phyloP scores from a whole-genome alignment of 1,140 invertebrate genomes.

The Meteorus sp. region DNA sequence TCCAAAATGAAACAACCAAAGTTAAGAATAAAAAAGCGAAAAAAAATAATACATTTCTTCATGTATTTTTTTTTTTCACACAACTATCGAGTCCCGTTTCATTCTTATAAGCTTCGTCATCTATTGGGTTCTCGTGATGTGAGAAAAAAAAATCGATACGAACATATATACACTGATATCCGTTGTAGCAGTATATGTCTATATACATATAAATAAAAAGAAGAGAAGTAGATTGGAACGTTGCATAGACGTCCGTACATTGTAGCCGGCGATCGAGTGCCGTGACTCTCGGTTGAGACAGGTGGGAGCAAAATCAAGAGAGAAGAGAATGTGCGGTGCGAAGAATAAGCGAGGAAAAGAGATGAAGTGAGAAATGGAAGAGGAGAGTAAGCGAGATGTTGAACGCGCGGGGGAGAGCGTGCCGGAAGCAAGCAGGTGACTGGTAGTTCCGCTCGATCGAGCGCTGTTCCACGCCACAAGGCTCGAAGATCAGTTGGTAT shows the following conservation, averaged over 20 bases:
- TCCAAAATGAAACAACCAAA: too few relatives aligned
- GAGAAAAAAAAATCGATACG: too few relatives aligned
- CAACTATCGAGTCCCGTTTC: too few relatives aligned
- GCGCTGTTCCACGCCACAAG: constrained; percentile 56
- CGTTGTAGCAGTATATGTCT: background rate
- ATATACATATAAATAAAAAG: constrained; percentile 1
- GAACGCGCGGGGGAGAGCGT: constrained; percentile 35
- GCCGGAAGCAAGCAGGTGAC: constrained; percentile 60
- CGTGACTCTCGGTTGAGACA: background rate
- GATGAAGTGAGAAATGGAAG: too few relatives aligned
- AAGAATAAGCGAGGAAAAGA: too few relatives aligned
- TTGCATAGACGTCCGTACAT: background rate
- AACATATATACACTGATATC: too few relatives aligned
- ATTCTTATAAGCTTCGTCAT: too few relatives aligned
- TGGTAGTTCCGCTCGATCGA: constrained; percentile 59
- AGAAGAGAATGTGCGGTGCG: constrained; percentile 12
- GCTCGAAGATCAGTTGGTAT: constrained; percentile 53
- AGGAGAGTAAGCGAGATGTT: too few relatives aligned
- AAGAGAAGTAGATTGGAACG: constrained; percentile 18
- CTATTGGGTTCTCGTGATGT: too few relatives aligned
- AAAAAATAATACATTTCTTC: too few relatives aligned
- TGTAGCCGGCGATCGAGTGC: constrained; percentile 24
- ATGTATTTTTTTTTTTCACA: too few relatives aligned
- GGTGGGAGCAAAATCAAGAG: constrained; percentile 24
- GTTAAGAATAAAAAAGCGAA: too few relatives aligned